Evolutionary conservation across 2,113 vertebrate genomes (phyloP), one percentile per base, ranked within the genome.

Genomic region (Ia io): DNA sequence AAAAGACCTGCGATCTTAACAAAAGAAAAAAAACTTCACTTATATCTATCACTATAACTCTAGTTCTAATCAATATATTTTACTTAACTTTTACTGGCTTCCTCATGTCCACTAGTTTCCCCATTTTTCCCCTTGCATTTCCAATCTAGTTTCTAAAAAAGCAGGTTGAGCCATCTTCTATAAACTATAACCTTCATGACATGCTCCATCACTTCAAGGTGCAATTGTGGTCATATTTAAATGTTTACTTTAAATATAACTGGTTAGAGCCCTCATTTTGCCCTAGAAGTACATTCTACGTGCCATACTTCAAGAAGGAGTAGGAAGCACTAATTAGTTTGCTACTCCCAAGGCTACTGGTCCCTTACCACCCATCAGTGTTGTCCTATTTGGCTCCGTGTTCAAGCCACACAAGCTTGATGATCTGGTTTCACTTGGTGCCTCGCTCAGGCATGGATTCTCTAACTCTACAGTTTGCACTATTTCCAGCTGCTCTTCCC

Each of bases 161-260:
- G 32, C 14, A 82, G 44, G 25, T 84, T 32, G 88, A 79, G 13
- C 10, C 61, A 80, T 94, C 63, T 88, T 84, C 59, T 82, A 90
- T 63, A 67, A 87, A 90, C 16, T 47, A 4, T 40, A 88, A 95
- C 23, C 65, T 78, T 49, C 84, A 71, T 73, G 25, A 84, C 28
- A 47, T 63, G 28, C 17, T 76, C 22, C 83, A 74, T 1, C n/a
- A 93, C 82, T 94, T 70, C 35, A 90, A 40, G 9, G 11, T 44
- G 42, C 8, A 79, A 84, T 80, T 88, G 82, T 78, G 71, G 61
- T 88, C 67, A 53, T 61, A 88, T 23, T 84, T 93, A 90, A 85
- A 82, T 47, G 25, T 94, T 90, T 90, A 84, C 42, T 84, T 95
- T 85, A 91, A 94, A 88, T 67, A 40, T 28, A 88, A 86, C 44